A percentile compares a stretch with the other conserved stretches of the same genome.
Evolutionary conservation across 2,888 invertebrate genomes (phyloP).

Genomic region (Cephus pulcher): DNA sequence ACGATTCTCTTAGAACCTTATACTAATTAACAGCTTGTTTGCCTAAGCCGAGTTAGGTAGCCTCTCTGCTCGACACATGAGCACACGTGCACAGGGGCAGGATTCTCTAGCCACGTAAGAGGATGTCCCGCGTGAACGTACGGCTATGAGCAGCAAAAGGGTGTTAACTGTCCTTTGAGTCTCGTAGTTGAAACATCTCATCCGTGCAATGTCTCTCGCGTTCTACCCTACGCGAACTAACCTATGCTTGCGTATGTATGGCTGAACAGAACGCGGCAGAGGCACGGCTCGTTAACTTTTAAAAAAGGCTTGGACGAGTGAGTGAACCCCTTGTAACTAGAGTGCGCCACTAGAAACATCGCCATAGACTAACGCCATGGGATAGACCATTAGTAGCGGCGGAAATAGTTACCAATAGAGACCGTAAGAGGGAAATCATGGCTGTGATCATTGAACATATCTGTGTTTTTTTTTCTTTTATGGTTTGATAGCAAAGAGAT

Average conservation of each 20-base stretch:
- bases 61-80: not conserved
- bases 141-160: constrained; percentile 29
- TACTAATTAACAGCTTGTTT: not conserved
- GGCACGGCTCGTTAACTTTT: constrained; percentile 34
- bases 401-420: constrained; percentile 11
- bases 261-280: constrained; percentile 25
- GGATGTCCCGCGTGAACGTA: not conserved
- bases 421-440: constrained; percentile 1
- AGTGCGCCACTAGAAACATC: not conserved
- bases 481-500: constrained; percentile 12
- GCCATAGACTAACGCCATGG: not conserved
- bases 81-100: not conserved
- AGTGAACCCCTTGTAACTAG: not conserved
- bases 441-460: constrained; percentile 13
- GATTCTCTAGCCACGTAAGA: not conserved
- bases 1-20: not conserved
- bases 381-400: not conserved
- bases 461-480: constrained; percentile 5
- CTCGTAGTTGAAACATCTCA: constrained; percentile 51
- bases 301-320: constrained; percentile 30
- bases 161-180: constrained; percentile 56
- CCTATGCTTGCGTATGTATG: constrained; percentile 29
- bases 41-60: not conserved
- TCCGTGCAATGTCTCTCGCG: constrained; percentile 53
- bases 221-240: constrained; percentile 14